A percentile compares a stretch with the other conserved stretches of the same genome.
Evolutionary conservation across 2,797 vertebrate genomes (phyloP).

Genomic region (Cacajao melanocephalus): DNA sequence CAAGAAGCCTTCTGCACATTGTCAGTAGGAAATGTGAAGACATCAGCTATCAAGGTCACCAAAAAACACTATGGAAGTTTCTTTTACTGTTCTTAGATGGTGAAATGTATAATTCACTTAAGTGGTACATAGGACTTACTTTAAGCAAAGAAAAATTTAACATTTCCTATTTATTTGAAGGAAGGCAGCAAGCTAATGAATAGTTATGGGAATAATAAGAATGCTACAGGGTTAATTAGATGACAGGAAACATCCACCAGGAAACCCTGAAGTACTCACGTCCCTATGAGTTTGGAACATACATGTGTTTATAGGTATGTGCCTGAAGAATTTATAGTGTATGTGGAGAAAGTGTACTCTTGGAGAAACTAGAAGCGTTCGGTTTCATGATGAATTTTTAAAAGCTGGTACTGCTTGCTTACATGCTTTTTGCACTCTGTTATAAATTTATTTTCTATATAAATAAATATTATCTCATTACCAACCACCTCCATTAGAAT

Average conservation of each 20-base stretch:
- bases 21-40: slow-evolving; percentile 70
- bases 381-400: slow-evolving; percentile 60
- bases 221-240: slow-evolving; percentile 26
- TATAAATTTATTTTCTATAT: slow-evolving; percentile 85
- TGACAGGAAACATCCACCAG: neutral
- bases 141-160: slow-evolving; percentile 67
- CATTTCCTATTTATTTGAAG: slow-evolving; percentile 65
- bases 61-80: slow-evolving; percentile 49
- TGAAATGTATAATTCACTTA: slow-evolving; percentile 62
- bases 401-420: slow-evolving; percentile 76
- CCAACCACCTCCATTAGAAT: slow-evolving; percentile 84
- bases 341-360: neutral
- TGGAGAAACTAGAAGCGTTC: slow-evolving; percentile 56
- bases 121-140: slow-evolving; percentile 54
- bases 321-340: neutral
- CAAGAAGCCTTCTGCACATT: slow-evolving; percentile 67
- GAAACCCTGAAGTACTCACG: neutral
- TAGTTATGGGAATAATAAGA: slow-evolving; percentile 31
- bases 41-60: slow-evolving; percentile 77
- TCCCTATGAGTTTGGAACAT: neutral
- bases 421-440: slow-evolving; percentile 79
- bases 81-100: slow-evolving; percentile 38
- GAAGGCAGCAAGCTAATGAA: slow-evolving; percentile 68
- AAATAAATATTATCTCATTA: slow-evolving; percentile 89
- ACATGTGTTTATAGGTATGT: neutral